phyloP scores from a whole-genome alignment of 2,888 invertebrate genomes.

The Herminia tarsipennalis region DNA sequence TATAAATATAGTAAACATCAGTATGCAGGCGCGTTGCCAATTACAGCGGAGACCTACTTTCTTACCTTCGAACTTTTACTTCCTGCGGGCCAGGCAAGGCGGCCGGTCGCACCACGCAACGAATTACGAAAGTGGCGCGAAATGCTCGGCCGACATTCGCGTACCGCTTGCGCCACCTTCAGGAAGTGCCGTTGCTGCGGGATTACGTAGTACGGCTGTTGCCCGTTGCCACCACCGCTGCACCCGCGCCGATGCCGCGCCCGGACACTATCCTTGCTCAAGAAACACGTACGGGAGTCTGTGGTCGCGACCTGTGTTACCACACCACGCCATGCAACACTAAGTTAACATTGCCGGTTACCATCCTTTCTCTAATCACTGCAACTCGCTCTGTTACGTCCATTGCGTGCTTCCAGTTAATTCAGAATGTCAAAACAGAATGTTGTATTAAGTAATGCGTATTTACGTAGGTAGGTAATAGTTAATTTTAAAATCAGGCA shows the following conservation, averaged over 20 bases:
- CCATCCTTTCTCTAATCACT: conserved; percentile 46
- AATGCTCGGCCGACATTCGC: conserved; percentile 85
- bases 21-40: conserved; percentile 83
- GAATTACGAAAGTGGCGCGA: conserved; percentile 85
- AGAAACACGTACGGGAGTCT: conserved; percentile 59
- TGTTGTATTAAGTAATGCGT: no score
- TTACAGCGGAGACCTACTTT: conserved; percentile 85
- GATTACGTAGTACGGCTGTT: conserved; percentile 76
- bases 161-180: conserved; percentile 83
- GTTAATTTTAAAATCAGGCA: no score
- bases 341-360: conserved; percentile 36
- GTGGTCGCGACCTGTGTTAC: conserved; percentile 57
- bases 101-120: conserved; percentile 83
- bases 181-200: conserved; percentile 82
- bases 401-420: conserved; percentile 20
- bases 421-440: conserved; percentile 5
- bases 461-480: no score
- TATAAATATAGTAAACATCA: conserved; percentile 73
- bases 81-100: conserved; percentile 83
- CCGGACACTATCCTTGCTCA: conserved; percentile 65
- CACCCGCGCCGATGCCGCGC: conserved; percentile 36
- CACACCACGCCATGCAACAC: conserved; percentile 42
- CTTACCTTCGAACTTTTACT: conserved; percentile 86
- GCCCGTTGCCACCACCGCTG: conserved; percentile 44
- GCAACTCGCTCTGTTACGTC: conserved; percentile 27